phyloP scores from a whole-genome alignment of 1,140 invertebrate genomes.

The Eueides isabella region DNA sequence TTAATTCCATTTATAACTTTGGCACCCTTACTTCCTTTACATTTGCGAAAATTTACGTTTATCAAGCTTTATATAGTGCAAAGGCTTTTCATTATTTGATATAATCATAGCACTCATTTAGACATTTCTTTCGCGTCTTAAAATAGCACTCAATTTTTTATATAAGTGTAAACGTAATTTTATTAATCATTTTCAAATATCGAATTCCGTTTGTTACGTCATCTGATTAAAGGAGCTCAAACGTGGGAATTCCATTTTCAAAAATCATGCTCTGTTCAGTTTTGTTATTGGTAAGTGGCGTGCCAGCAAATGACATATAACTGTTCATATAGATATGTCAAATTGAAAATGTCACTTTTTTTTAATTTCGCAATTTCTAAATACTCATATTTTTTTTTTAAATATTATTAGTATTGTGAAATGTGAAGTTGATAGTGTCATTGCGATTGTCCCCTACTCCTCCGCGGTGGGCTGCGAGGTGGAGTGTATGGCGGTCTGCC shows the following conservation, averaged over 20 bases:
- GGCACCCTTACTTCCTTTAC: neutral
- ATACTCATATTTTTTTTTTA: too few species aligned
- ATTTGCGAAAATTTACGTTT: neutral
- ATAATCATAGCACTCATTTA: neutral
- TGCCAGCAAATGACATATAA: too few species aligned
- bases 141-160: neutral
- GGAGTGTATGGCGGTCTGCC: conserved; percentile 41
- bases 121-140: neutral
- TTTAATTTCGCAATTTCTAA: too few species aligned
- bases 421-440: neutral
- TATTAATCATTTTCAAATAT: neutral
- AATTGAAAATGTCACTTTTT: neutral
- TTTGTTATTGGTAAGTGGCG: too few species aligned
- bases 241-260: too few species aligned
- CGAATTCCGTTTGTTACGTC: neutral
- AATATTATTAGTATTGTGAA: too few species aligned
- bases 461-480: conserved; percentile 50
- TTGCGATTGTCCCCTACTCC: conserved; percentile 27
- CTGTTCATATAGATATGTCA: too few species aligned
- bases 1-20: neutral
- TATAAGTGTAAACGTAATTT: neutral
- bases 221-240: too few species aligned
- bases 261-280: too few species aligned
- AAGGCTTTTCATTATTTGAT: neutral
- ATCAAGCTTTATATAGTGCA: neutral